Evolutionary conservation across 1,140 invertebrate species (phyloP), one percentile per base, ranked within the genome.

Genomic region (Limonius californicus): DNA sequence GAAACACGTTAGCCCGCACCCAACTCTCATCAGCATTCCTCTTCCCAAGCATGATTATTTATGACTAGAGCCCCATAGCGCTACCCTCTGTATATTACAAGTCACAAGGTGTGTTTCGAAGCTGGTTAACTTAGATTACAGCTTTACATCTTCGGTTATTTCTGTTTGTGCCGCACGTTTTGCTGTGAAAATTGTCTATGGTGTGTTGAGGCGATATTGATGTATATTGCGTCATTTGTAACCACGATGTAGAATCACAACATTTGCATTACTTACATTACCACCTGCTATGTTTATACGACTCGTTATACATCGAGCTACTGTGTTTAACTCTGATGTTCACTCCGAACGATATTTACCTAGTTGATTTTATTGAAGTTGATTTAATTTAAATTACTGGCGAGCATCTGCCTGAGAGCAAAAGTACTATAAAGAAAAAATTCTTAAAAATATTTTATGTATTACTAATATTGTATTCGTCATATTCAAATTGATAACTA

Each of bases 221-320:
- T 50, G 45, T 19, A 16, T 50, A 19, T 19, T 50, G 8, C 14
- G 45, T 50, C n/a, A 50, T 50, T 50, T 50, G 14, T 50, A 18
- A 19, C 20, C 16, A 8, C 20, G 8, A 19, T 50, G 45, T 50
- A 19, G 45, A 19, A 50, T 50, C 45, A 50, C 45, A 50, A 50
- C 45, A 50, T 50, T 50, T 50, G 45, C 45, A 50, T 50, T 50
- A 50, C 45, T 50, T 50, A 50, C 45, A 50, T 50, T 50, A 12
- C 45, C 20, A 50, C 45, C 45, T 50, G 45, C 45, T 50, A 50
- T 11, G 45, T 50, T 50, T 50, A 39, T 39, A 39, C n/a, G 45
- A 50, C 16, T 50, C 45, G n/a, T 19, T 18, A 50, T 19, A 50
- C 45, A 39, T 14, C 35, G 35, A 2, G 35, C 35, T 50, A 50